phyloP scores from a whole-genome alignment of 2,888 invertebrate species.

The Cheilosia scutellata region DNA sequence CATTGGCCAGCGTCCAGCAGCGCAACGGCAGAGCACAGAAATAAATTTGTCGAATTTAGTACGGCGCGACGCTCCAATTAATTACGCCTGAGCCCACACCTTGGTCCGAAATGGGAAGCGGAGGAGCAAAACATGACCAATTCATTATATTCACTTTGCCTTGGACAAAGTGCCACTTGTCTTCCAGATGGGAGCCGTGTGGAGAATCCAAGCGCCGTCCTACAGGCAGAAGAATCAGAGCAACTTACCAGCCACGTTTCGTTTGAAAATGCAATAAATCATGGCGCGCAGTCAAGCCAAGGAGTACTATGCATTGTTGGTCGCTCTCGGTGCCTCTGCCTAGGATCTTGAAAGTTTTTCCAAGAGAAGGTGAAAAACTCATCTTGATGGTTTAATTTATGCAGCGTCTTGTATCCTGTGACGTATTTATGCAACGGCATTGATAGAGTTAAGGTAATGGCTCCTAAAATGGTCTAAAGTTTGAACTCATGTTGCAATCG shows the following conservation, averaged over 20 bases:
- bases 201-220: slow-evolving; percentile 39
- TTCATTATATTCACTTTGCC: slow-evolving; percentile 71
- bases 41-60: slow-evolving; percentile 75
- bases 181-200: slow-evolving; percentile 47
- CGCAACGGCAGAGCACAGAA: slow-evolving; percentile 43
- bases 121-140: slow-evolving; percentile 62
- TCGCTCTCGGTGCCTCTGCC: too few species aligned
- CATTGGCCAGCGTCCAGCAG: slow-evolving; percentile 25
- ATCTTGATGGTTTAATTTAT: slow-evolving; percentile 62
- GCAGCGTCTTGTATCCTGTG: slow-evolving; percentile 60
- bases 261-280: slow-evolving; percentile 62
- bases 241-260: slow-evolving; percentile 38
- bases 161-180: slow-evolving; percentile 73
- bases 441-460: slow-evolving; percentile 31
- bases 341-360: background rate
- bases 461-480: slow-evolving; percentile 26
- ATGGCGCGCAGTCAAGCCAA: slow-evolving; percentile 19
- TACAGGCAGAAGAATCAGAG: slow-evolving; percentile 28
- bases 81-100: slow-evolving; percentile 71
- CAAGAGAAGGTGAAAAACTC: slow-evolving; percentile 25
- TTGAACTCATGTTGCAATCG: slow-evolving; percentile 21
- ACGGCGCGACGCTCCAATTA: slow-evolving; percentile 70
- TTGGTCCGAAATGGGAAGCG: slow-evolving; percentile 34
- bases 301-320: slow-evolving; percentile 10
- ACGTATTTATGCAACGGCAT: slow-evolving; percentile 50